Conservation (phyloP, 2,113 vertebrate species). For the Empidonax alnorum region DNA sequence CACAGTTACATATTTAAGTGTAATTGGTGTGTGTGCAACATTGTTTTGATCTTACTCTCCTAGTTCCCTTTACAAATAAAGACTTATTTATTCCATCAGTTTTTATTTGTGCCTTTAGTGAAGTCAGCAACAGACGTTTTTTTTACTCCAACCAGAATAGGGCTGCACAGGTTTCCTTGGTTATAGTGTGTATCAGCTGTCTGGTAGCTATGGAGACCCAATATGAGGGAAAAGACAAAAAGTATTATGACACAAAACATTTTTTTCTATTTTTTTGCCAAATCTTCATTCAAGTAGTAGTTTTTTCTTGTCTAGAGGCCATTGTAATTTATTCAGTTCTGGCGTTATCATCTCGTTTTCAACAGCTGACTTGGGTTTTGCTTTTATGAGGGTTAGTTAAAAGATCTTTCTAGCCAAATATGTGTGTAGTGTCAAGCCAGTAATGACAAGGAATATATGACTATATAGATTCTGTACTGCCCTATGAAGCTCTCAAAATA, state of each 20-base stretch:
- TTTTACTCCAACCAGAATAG: not conserved
- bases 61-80: not conserved
- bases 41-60: not conserved
- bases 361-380: not conserved
- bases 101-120: not conserved
- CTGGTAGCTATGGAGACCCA: conserved; percentile 29
- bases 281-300: not conserved
- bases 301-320: not conserved
- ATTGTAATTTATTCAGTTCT: not conserved
- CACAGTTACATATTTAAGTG: not conserved
- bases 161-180: not conserved
- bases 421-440: not conserved
- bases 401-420: not conserved
- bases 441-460: not conserved
- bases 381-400: not conserved
- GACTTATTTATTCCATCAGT: not conserved
- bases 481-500: not conserved
- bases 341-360: not conserved
- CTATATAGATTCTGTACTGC: not conserved
- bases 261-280: not conserved
- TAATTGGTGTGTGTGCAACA: not conserved
- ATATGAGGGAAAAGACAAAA: conserved; percentile 14
- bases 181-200: not conserved
- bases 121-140: not conserved
- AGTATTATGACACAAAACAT: not conserved